phyloP scores from a whole-genome alignment of 2,113 vertebrate genomes.

The Pyrgilauda ruficollis region DNA sequence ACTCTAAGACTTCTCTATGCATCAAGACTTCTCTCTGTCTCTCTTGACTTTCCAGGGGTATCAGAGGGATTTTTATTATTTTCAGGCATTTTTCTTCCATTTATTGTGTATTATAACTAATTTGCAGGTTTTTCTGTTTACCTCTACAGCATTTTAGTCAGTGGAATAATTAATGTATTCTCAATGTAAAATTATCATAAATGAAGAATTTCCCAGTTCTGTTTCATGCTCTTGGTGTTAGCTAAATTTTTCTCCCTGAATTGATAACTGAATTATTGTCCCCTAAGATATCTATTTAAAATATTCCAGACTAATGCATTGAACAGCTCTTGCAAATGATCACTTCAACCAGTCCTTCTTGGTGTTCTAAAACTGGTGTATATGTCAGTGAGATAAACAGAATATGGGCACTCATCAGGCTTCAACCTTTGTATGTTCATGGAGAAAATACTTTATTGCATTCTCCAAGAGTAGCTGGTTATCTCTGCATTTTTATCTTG shows the following conservation, averaged over 20 bases:
- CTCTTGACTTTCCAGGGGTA: not conserved
- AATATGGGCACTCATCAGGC: not conserved
- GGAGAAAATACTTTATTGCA: not conserved
- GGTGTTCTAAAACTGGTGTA: not conserved
- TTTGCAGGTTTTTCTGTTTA: not conserved
- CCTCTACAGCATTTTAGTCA: not conserved
- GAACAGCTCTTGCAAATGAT: not conserved
- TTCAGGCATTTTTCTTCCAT: not conserved
- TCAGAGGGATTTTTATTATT: not conserved
- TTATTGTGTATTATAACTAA: not conserved
- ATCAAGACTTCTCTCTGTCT: not conserved
- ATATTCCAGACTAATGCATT: not conserved
- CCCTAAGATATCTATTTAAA: not conserved
- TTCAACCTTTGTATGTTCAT: not conserved
- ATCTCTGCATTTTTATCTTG: not conserved
- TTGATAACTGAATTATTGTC: not conserved
- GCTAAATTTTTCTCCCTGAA: rapidly evolving
- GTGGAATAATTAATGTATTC: not conserved
- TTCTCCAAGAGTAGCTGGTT: not conserved
- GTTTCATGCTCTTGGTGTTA: not conserved
- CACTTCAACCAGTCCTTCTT: not conserved
- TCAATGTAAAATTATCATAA: not conserved
- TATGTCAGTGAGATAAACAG: not conserved
- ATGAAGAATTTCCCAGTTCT: not conserved
- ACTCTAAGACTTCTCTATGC: not conserved